Conservation (phyloP, 2,113 vertebrate genomes). For the Furnarius figulus region DNA sequence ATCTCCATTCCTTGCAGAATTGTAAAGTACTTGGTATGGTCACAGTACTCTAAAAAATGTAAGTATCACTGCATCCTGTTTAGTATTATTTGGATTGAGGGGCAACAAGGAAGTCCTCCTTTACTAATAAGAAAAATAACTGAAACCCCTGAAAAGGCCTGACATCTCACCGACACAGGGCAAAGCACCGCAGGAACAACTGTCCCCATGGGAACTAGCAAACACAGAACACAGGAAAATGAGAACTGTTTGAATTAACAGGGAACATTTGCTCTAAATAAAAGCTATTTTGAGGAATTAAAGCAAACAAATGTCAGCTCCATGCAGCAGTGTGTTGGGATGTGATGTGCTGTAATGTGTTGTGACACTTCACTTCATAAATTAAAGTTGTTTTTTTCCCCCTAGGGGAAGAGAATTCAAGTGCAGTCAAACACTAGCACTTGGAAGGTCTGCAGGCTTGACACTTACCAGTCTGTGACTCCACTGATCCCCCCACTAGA, state of each 20-base stretch:
- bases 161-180: constrained; percentile 34
- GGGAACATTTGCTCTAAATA: constrained; percentile 72
- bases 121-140: constrained; percentile 47
- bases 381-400: constrained; percentile 69
- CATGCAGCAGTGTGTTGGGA: constrained; percentile 44
- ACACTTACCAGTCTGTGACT: constrained; percentile 28
- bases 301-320: constrained; percentile 69
- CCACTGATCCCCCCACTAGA: neutral
- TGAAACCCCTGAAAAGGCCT: constrained; percentile 11
- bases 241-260: constrained; percentile 58
- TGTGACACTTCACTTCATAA: constrained; percentile 73
- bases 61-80: neutral
- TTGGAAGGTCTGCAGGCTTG: constrained; percentile 56
- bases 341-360: constrained; percentile 66
- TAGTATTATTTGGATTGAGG: neutral
- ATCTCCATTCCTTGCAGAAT: neutral
- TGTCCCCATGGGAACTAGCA: constrained; percentile 55
- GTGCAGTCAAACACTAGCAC: constrained; percentile 58
- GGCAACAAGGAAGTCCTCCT: neutral
- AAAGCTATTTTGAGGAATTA: constrained; percentile 72
- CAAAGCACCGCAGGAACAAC: constrained; percentile 26
- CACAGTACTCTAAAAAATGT: neutral
- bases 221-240: constrained; percentile 29
- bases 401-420: constrained; percentile 56
- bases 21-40: neutral